Conservation (phyloP, 2,797 vertebrate genomes). For the Sarcoramphus papa region DNA sequence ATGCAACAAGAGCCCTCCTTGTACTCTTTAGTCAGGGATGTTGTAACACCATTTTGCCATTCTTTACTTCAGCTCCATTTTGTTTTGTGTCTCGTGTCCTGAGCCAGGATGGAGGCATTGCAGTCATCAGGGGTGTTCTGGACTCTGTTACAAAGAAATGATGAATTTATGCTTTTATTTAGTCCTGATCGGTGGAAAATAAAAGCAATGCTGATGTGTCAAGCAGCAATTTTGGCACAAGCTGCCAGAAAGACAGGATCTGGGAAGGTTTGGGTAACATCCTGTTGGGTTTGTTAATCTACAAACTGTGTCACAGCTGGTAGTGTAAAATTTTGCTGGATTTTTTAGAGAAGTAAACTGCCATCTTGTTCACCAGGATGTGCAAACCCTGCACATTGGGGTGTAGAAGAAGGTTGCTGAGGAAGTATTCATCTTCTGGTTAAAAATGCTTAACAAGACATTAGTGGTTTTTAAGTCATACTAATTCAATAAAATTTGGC, state of each 20-base stretch:
- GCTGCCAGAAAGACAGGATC: neutral
- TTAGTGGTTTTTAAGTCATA: neutral
- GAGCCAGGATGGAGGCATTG: neutral
- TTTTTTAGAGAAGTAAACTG: neutral
- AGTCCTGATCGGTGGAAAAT: neutral
- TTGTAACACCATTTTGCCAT: neutral
- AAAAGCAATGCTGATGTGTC: neutral
- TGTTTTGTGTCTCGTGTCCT: neutral
- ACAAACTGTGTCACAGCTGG: neutral
- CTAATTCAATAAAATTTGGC: neutral
- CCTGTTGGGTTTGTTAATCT: neutral
- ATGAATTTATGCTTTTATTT: slow-evolving; percentile 6
- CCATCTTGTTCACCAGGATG: neutral
- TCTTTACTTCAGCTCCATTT: neutral
- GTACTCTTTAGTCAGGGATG: neutral
- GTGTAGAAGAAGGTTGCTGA: neutral
- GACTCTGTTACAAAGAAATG: slow-evolving; percentile 8
- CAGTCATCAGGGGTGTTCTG: neutral
- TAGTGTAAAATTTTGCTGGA: neutral
- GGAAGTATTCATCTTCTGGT: neutral
- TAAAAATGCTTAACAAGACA: neutral
- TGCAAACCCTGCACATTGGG: neutral
- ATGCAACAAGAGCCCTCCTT: neutral
- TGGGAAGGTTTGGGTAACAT: neutral
- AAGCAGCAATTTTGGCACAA: neutral